Evolutionary conservation across 2,888 invertebrate genomes (phyloP), one percentile per base, ranked within the genome.

Genomic region (Luffia ferchaultella): DNA sequence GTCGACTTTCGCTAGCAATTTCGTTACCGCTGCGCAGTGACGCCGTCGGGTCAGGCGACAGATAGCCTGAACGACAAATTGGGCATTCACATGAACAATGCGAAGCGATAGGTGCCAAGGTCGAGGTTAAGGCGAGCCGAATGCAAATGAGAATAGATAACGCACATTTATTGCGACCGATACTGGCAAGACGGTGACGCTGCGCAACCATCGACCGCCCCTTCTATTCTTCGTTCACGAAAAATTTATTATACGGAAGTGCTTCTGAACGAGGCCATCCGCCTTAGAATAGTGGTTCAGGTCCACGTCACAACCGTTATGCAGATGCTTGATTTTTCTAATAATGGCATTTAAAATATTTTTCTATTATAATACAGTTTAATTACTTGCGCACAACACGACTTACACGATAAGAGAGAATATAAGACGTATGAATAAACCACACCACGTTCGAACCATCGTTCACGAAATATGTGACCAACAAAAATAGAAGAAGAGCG

Each of bases 141-240:
- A 80, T 80, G 79, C 70, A 80, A 83, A 82, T 79, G 73, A 73
- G 70, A 67, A 59, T 60, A 76, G 76, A 79, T 79, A 80, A 76
- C 74, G 73, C 71, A 43, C 49, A 20, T 20, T 19, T 43, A 19
- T 67, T 67, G 67, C 74, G 67, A 65, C 62, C 68, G 62, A 68
- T 71, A 70, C 68, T 68, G 42, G 7, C 20, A 19, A 70, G 65
- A 62, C 65, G 60, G 61, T 65, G 66, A 62, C 64, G 68, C 67
- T 20, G 49, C 68, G 68, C 64, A 7, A 7, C 12, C 30, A 30
- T 62, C 59, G 61, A 64, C 63, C 58, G 65, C 67, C 70, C 72
- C 77, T 73, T 71, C 66, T 67, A 63, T 61, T 67, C n/a, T n/a
- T n/a, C 70, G 73, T 63, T 69, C 66, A 67, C 63, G 65, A 65